phyloP scores from a whole-genome alignment of 2,888 invertebrate genomes.

The Neria commutata region DNA sequence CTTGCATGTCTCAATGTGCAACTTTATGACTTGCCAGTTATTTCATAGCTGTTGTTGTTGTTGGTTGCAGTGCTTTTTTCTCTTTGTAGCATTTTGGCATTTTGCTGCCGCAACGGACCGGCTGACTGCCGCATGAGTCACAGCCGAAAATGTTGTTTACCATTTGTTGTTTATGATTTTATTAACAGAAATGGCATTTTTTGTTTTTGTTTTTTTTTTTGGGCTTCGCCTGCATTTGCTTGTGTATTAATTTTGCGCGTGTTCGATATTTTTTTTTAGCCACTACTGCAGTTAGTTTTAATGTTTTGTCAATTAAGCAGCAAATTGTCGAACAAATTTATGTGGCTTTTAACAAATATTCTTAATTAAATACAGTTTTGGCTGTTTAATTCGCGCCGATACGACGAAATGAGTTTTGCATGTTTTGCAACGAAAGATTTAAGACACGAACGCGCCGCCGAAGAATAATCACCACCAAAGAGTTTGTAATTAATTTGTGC shows the following conservation, averaged over 20 bases:
- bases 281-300: conserved; percentile 34
- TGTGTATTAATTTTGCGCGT: neutral
- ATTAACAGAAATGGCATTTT: conserved; percentile 44
- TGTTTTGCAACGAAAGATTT: neutral
- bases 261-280: conserved; percentile 17
- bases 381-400: neutral
- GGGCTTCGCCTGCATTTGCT: neutral
- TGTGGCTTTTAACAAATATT: conserved; percentile 53
- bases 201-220: conserved; percentile 20
- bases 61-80: conserved; percentile 5
- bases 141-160: conserved; percentile 32
- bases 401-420: neutral
- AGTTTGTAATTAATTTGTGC: no score
- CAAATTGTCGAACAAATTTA: conserved; percentile 59
- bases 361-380: conserved; percentile 34
- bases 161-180: conserved; percentile 53
- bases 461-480: conserved; percentile 11
- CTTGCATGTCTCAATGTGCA: neutral
- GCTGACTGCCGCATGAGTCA: conserved; percentile 17
- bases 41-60: neutral
- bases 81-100: neutral
- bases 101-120: conserved; percentile 5
- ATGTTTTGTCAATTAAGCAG: conserved; percentile 58
- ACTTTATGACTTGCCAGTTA: neutral
- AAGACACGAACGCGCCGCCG: conserved; percentile 10